Conservation (phyloP, 2,888 invertebrate species). For the Nephrotoma flavescens region DNA sequence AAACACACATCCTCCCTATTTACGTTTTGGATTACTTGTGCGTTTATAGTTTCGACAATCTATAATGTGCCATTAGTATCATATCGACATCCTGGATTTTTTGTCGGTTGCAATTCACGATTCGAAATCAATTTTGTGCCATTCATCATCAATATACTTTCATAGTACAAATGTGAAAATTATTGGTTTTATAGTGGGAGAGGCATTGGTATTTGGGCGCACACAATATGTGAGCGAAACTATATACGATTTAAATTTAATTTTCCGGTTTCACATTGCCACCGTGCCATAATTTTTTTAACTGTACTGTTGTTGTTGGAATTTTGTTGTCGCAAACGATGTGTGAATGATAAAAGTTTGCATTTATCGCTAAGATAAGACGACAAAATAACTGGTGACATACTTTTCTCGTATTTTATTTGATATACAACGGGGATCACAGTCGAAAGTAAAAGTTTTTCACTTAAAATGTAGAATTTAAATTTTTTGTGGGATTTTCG, state of each 20-base stretch:
- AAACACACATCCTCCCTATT: not conserved
- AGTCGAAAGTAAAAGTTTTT: not conserved
- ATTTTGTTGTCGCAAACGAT: not conserved
- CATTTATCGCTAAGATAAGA: not conserved
- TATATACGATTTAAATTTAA: not conserved
- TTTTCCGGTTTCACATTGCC: not conserved
- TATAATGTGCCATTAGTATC: not conserved
- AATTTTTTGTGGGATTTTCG: not conserved
- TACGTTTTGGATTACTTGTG: not conserved
- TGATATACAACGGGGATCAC: not conserved
- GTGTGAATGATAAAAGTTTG: not conserved
- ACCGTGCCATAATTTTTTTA: not conserved
- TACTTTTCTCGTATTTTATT: not conserved
- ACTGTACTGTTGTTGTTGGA: too few species aligned
- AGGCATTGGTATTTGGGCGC: not conserved
- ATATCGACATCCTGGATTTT: not conserved
- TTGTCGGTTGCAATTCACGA: not conserved
- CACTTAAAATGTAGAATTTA: not conserved
- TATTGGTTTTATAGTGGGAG: not conserved
- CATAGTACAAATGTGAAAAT: not conserved
- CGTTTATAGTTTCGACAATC: not conserved
- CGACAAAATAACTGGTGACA: not conserved
- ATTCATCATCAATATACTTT: not conserved
- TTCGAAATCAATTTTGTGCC: not conserved
- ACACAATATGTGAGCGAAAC: not conserved